Conservation (phyloP, 2,888 invertebrate genomes). For the Idaea biselata region DNA sequence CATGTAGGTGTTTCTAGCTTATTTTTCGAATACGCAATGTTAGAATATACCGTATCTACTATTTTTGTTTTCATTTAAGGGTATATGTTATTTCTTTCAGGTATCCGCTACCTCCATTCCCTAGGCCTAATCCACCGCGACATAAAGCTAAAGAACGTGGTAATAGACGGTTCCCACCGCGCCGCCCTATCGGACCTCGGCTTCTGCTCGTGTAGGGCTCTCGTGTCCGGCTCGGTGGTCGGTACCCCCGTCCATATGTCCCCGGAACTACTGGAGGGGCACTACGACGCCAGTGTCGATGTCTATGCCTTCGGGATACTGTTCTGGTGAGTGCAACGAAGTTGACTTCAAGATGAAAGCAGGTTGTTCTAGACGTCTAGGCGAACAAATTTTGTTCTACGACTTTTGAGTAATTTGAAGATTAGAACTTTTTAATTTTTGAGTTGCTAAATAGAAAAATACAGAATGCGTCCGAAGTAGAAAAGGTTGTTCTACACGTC, state of each 20-base stretch:
- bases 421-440: no score
- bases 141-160: constrained; percentile 93
- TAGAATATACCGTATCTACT: no score
- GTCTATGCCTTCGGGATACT: constrained; percentile 94
- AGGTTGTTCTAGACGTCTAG: no score
- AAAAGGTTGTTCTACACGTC: no score
- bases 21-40: no score
- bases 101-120: constrained; percentile 93
- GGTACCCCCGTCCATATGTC: constrained; percentile 96
- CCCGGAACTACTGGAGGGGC: constrained; percentile 90
- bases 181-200: constrained; percentile 93
- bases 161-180: constrained; percentile 86
- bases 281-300: constrained; percentile 91
- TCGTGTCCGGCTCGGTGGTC: constrained; percentile 94
- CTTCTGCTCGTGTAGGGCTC: constrained; percentile 93
- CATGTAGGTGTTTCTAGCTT: no score
- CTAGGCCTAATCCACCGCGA: constrained; percentile 94
- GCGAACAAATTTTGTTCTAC: no score
- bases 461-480: no score
- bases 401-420: no score
- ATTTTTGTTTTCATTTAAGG: no score
- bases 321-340: constrained; percentile 83
- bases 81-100: constrained; percentile 34
- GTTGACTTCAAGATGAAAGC: no score
- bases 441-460: no score